Conservation (phyloP, 2,113 vertebrate genomes). For the Actenoides hombroni region DNA sequence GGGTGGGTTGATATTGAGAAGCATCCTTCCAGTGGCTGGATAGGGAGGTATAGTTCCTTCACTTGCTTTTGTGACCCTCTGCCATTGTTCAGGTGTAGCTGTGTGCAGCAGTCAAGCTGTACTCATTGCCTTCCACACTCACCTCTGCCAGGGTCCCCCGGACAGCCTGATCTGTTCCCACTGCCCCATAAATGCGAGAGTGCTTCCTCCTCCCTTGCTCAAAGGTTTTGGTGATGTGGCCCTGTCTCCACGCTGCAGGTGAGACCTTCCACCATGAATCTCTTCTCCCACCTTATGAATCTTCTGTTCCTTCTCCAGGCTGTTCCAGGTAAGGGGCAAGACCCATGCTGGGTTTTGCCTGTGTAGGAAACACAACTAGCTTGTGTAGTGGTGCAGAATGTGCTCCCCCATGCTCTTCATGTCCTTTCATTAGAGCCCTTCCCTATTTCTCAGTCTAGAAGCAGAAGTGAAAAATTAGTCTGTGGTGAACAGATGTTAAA, state of each 20-base stretch:
- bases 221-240: neutral
- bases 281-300: neutral
- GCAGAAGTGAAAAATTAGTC: neutral
- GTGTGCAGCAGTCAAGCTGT: neutral
- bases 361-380: neutral
- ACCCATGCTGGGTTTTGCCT: neutral
- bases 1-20: neutral
- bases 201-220: neutral
- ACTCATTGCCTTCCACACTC: neutral
- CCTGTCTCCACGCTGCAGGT: neutral
- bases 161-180: neutral
- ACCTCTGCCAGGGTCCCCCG: neutral
- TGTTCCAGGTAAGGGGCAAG: constrained; percentile 42
- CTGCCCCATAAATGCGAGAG: neutral
- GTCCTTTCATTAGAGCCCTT: neutral
- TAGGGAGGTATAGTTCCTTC: neutral
- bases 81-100: constrained; percentile 29
- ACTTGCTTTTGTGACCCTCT: neutral
- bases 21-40: neutral
- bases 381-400: neutral
- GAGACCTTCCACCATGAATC: neutral
- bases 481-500: neutral
- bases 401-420: neutral
- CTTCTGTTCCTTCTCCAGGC: constrained; percentile 31
- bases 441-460: neutral